Evolutionary conservation across 1,140 invertebrate species (phyloP).

Genomic region (Cyclina sinensis): DNA sequence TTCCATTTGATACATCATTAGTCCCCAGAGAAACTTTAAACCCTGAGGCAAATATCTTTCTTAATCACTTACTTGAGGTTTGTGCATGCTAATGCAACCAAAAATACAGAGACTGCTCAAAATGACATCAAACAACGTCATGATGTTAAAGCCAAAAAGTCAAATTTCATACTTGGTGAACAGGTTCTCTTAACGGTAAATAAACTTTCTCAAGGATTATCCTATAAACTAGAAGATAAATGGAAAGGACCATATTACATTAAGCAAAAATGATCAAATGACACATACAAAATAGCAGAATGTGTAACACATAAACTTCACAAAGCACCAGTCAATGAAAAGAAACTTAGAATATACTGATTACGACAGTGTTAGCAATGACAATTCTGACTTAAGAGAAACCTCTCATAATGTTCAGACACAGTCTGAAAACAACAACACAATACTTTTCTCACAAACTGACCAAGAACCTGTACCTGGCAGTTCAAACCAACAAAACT

Average conservation of each 20-base stretch:
- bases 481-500: too few species aligned
- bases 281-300: slow-evolving; percentile 24
- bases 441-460: too few species aligned
- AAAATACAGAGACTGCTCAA: slow-evolving; percentile 17
- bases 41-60: not conserved
- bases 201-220: slow-evolving; percentile 14
- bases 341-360: slow-evolving; percentile 2
- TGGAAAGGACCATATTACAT: slow-evolving; percentile 48
- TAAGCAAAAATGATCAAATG: not conserved
- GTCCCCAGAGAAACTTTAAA: slow-evolving; percentile 14
- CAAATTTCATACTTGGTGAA: slow-evolving; percentile 20
- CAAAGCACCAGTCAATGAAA: slow-evolving; percentile 2
- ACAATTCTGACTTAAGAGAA: too few species aligned
- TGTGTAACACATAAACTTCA: not conserved
- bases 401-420: too few species aligned
- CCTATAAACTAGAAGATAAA: slow-evolving; percentile 31
- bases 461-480: too few species aligned
- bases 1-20: slow-evolving; percentile 25
- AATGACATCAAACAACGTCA: slow-evolving; percentile 21
- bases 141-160: too few species aligned
- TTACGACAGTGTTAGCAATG: not conserved
- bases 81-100: not conserved
- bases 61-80: not conserved
- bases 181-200: not conserved
- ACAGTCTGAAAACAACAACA: too few species aligned